Conservation (phyloP, 2,888 invertebrate genomes). For the Heliconius erato region DNA sequence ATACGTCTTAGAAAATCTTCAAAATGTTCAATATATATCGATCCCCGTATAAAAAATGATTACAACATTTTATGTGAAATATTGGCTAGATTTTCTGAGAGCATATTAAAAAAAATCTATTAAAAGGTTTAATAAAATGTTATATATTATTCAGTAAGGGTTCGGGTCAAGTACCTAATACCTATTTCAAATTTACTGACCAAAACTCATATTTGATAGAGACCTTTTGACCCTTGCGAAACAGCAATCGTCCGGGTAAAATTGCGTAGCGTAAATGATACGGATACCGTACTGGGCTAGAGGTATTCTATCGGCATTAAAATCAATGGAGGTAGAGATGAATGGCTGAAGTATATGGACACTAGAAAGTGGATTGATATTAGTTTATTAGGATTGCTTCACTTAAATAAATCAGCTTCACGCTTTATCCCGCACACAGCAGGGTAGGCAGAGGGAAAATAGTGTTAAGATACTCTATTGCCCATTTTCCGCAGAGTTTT, state of each 20-base stretch:
- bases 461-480: too few relatives aligned
- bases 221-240: conserved; percentile 53
- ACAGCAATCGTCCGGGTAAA: conserved; percentile 49
- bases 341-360: conserved; percentile 11
- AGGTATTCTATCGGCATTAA: conserved; percentile 43
- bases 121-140: conserved; percentile 40
- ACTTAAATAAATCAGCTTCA: not conserved
- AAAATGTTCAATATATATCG: not conserved
- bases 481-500: too few relatives aligned
- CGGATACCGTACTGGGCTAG: conserved; percentile 43
- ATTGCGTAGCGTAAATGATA: conserved; percentile 51
- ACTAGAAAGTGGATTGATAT: conserved; percentile 29
- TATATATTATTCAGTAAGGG: conserved; percentile 46
- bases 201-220: conserved; percentile 54
- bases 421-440: too few relatives aligned
- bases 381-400: conserved; percentile 18
- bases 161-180: conserved; percentile 42
- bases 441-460: too few relatives aligned
- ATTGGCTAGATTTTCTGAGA: not conserved
- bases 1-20: not conserved
- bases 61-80: not conserved
- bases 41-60: not conserved
- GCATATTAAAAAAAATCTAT: conserved; percentile 34
- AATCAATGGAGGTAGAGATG: conserved; percentile 33
- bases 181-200: conserved; percentile 53